Base-by-base conservation (phyloP, 2,797 vertebrate species). In the Tamandua tetradactyla region DNA sequence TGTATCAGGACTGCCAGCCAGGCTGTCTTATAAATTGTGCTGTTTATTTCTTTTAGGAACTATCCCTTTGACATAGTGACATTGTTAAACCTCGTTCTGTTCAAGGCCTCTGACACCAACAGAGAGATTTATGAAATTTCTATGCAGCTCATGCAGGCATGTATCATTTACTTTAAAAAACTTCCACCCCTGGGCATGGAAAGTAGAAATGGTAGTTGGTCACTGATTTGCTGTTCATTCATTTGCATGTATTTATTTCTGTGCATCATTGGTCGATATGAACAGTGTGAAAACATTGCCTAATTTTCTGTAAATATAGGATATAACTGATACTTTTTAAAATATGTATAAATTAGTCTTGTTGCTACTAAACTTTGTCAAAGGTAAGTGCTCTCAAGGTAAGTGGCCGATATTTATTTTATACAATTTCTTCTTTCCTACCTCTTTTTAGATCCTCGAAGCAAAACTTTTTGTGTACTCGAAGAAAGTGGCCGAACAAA, bases 111-210 rank as follows among this genome's bases (percentile, higher is more conserved):
- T 95, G 99, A 99, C 97, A 99, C 99, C 96, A 99, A 99, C 98
- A 98, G 99, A 97, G 99, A 99, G 97, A 99, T 99, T 95, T 99
- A 99, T 96, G 99, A 99, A 98, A 99, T 99, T 97, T 99, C 99
- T 95, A 99, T 99, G 99, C 99, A 99, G 98, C 98, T 99, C 93
- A 99, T 99, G 99, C 99, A 99, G 99, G 99, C 99, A 98, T 2
- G 98, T 98, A 98, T 95, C 96, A 66, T 25, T 86, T 93, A 11
- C n/a, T 64, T 0, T 14, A 40, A 55, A 74, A 94, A 30, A 25
- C 27, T 7, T 64, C 52, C n/a, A 18, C 74, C 68, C 59, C 35
- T 57, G 47, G 83, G 35, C 79, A 42, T 18, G 61, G 37, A 76
- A 80, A 75, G 22, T 17, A 74, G 49, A 64, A 86, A 40, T 32